phyloP scores from a whole-genome alignment of 2,888 invertebrate species.

The Tolmerus cingulatus region DNA sequence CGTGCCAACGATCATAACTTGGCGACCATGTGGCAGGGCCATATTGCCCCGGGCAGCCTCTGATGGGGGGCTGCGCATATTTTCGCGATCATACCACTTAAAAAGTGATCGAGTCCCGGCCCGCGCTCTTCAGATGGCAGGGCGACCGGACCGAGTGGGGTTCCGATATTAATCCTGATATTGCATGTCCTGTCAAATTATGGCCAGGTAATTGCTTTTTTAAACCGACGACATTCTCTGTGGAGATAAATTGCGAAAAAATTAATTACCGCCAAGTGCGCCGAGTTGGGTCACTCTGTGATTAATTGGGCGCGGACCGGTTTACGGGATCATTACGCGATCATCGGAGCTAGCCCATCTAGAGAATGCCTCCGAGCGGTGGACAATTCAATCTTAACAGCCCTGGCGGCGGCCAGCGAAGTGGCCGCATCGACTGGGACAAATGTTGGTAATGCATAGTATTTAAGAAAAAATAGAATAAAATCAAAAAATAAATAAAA shows the following conservation, averaged over 20 bases:
- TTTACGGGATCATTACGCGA: neutral
- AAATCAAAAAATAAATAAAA: no score
- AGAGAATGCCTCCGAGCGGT: neutral
- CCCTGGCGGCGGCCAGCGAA: neutral
- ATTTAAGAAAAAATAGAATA: neutral
- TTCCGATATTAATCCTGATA: neutral
- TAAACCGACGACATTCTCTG: neutral
- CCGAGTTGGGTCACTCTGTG: neutral
- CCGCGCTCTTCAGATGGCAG: neutral
- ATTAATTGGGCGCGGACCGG: neutral
- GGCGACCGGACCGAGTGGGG: neutral
- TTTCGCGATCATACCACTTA: neutral
- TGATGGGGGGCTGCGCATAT: neutral
- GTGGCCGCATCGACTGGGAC: neutral
- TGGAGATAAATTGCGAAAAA: neutral
- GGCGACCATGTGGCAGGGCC: neutral
- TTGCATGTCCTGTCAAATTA: slow-evolving; percentile 21
- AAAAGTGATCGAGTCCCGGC: neutral
- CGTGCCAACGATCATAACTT: slow-evolving; percentile 30
- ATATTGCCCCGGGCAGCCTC: neutral
- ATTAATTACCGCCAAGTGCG: neutral
- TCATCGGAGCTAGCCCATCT: neutral
- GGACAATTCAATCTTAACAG: neutral
- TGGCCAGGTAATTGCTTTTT: neutral
- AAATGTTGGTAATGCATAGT: neutral